phyloP scores from a whole-genome alignment of 64 coral and sea anemone genomes.

The Stichodactyla mertensii region DNA sequence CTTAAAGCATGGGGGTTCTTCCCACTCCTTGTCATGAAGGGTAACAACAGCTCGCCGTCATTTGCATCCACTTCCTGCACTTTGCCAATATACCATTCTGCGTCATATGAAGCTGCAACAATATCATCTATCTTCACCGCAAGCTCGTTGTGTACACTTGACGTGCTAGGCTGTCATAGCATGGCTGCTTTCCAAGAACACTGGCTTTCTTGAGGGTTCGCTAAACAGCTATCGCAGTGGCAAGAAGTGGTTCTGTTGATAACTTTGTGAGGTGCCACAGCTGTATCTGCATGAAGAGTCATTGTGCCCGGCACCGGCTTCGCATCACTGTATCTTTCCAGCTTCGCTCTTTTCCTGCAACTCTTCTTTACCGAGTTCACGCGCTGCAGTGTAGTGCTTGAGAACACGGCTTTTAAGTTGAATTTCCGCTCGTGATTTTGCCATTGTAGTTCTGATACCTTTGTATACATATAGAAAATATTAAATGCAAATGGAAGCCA shows the following conservation, averaged over 20 bases:
- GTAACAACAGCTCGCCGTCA: not conserved
- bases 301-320: constrained; percentile 36
- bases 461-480: no score
- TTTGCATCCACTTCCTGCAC: not conserved
- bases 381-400: not conserved
- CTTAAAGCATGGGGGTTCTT: not conserved
- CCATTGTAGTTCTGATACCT: not conserved
- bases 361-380: not conserved
- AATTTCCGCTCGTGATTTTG: constrained; percentile 17
- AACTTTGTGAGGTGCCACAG: constrained; percentile 25
- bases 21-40: constrained; percentile 1
- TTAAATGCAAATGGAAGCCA: no score
- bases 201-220: not conserved
- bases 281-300: constrained; percentile 27
- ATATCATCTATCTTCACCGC: not conserved
- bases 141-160: not conserved
- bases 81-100: constrained; percentile 32
- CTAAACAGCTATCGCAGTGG: constrained; percentile 26
- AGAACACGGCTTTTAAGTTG: not conserved
- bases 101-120: constrained; percentile 20
- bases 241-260: constrained; percentile 23
- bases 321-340: not conserved
- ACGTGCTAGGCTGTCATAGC: not conserved
- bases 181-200: constrained; percentile 14
- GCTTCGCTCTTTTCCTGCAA: not conserved